These are phyloP conservation scores for Vanessa cardui DNA, from an alignment of 2,888 invertebrate genomes.

Conservation along the genomic window DNA sequence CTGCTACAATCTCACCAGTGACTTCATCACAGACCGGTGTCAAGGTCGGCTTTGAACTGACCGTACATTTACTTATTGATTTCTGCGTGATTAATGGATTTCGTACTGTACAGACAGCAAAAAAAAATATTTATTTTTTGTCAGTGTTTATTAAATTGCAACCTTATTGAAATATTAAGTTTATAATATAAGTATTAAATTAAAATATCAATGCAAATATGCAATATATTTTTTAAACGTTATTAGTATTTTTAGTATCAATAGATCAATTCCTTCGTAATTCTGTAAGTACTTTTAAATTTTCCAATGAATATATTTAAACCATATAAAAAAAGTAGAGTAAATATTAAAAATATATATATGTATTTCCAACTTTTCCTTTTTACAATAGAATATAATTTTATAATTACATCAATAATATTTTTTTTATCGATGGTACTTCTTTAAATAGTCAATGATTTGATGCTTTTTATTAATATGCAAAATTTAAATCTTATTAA, in stretches of 20 bases:
- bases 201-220: too few species aligned
- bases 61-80: constrained; percentile 36
- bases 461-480: constrained; percentile 34
- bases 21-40: constrained; percentile 33
- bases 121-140: constrained; percentile 11
- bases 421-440: constrained; percentile 22
- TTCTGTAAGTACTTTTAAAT: too few species aligned
- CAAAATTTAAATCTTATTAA: constrained; percentile 20
- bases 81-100: constrained; percentile 36
- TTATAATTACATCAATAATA: background rate
- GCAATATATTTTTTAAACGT: too few species aligned
- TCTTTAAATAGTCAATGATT: constrained; percentile 12
- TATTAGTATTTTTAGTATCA: too few species aligned
- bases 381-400: too few species aligned
- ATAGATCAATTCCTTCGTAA: too few species aligned
- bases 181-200: too few species aligned
- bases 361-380: background rate
- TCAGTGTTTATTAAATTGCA: background rate
- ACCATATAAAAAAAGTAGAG: too few species aligned
- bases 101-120: constrained; percentile 29
- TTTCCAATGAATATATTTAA: too few species aligned
- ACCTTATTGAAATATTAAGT: too few species aligned
- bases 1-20: constrained; percentile 13
- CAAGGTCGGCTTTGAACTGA: constrained; percentile 37
- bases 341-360: background rate